phyloP scores from a whole-genome alignment of 2,888 invertebrate species.

The Phania funesta region DNA sequence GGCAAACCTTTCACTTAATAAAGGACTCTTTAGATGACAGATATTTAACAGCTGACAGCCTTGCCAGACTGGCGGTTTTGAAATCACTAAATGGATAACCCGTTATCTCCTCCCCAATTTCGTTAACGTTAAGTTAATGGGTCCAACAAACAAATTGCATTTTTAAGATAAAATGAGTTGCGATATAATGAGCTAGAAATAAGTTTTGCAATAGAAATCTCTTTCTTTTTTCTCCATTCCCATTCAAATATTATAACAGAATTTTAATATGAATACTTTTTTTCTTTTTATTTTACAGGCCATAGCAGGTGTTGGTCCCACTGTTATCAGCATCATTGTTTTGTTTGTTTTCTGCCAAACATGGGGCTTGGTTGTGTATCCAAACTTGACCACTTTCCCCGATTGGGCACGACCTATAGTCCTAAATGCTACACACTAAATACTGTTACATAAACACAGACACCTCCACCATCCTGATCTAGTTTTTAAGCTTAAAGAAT shows the following conservation, averaged over 20 bases:
- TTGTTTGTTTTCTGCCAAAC: constrained; percentile 88
- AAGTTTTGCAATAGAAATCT: too few species aligned
- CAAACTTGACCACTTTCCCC: constrained; percentile 83
- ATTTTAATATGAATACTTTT: background rate
- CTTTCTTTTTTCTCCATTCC: background rate
- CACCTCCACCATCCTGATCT: constrained; percentile 39
- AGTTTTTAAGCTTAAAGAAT: constrained; percentile 49
- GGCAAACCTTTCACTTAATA: too few species aligned
- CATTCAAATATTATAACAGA: background rate
- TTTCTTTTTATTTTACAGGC: constrained; percentile 80
- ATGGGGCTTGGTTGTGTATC: constrained; percentile 87
- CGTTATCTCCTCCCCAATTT: too few species aligned
- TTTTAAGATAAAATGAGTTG: too few species aligned
- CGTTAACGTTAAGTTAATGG: too few species aligned
- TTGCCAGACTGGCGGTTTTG: too few species aligned
- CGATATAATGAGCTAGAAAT: too few species aligned
- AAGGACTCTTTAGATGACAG: too few species aligned
- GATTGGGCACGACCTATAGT: constrained; percentile 84
- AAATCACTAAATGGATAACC: too few species aligned
- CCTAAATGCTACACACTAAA: constrained; percentile 58
- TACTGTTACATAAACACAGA: background rate
- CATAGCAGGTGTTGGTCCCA: constrained; percentile 89
- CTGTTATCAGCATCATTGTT: constrained; percentile 86
- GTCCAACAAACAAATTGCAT: too few species aligned
- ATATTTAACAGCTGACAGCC: too few species aligned